These are phyloP conservation scores for Pleuronectes platessa DNA, from an alignment of 2,113 vertebrate species.

Conservation along the genomic window DNA sequence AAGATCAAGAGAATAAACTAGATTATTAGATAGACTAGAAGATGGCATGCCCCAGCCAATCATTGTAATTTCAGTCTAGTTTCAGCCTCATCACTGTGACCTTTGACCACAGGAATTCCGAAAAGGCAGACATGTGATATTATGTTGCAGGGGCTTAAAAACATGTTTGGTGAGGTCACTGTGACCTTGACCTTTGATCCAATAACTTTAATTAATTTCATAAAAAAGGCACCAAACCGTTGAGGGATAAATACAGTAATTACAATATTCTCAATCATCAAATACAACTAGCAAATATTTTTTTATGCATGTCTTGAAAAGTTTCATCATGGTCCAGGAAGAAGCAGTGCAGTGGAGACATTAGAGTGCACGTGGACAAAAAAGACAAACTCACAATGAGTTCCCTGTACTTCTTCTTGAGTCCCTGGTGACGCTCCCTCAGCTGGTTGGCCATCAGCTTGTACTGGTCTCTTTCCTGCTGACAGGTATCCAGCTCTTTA, in stretches of 20 bases:
- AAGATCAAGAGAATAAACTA: neutral
- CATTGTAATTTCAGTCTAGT: too few species aligned
- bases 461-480: conserved; percentile 97
- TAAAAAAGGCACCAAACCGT: too few species aligned
- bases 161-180: too few species aligned
- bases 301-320: neutral
- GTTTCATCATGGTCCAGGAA: neutral
- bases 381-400: conserved; percentile 87
- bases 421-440: conserved; percentile 92
- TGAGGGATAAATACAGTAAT: neutral
- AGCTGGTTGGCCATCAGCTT: conserved; percentile 98
- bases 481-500: conserved; percentile 96
- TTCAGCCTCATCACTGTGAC: too few species aligned
- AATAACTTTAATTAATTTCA: too few species aligned
- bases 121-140: too few species aligned
- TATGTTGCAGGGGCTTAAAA: too few species aligned
- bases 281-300: neutral
- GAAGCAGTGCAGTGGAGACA: neutral
- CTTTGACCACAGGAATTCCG: too few species aligned
- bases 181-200: too few species aligned
- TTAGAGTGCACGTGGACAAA: neutral
- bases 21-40: too few species aligned
- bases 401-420: conserved; percentile 97
- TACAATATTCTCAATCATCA: neutral
- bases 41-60: too few species aligned